Conservation (phyloP, 2,797 vertebrate genomes). For the Scarus forsteni region DNA sequence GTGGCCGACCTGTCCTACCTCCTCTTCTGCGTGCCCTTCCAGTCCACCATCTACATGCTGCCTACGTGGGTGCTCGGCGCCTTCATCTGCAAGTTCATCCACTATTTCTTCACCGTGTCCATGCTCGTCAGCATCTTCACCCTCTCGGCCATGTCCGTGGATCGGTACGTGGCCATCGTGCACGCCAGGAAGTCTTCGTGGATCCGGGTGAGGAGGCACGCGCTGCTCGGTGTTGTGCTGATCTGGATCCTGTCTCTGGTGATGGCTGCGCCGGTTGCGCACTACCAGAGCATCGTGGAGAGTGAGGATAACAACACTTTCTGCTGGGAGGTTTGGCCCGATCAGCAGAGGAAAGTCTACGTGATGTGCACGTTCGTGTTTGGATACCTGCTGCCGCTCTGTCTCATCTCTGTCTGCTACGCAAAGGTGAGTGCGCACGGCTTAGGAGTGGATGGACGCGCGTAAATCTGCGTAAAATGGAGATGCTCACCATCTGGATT, state of each 20-base stretch:
- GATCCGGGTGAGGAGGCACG: conserved; percentile 88
- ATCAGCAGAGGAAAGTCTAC: conserved; percentile 89
- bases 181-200: conserved; percentile 89
- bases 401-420: conserved; percentile 94
- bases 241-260: conserved; percentile 92
- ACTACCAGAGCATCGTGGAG: conserved; percentile 90
- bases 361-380: conserved; percentile 93
- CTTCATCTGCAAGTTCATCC: conserved; percentile 94
- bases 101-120: conserved; percentile 96
- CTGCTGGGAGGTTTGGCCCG: conserved; percentile 95
- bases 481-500: no score
- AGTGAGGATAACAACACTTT: conserved; percentile 87
- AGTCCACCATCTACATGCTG: conserved; percentile 92
- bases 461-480: not conserved
- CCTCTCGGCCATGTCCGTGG: conserved; percentile 93
- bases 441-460: not conserved
- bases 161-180: conserved; percentile 96
- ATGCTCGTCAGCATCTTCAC: conserved; percentile 98
- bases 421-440: conserved; percentile 87
- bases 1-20: conserved; percentile 95
- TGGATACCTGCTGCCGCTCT: conserved; percentile 91
- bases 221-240: conserved; percentile 86
- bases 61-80: conserved; percentile 94
- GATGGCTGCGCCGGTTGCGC: conserved; percentile 92
- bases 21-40: conserved; percentile 95